Conservation (phyloP, 2,113 vertebrate genomes). For the Connochaetes taurinus region DNA sequence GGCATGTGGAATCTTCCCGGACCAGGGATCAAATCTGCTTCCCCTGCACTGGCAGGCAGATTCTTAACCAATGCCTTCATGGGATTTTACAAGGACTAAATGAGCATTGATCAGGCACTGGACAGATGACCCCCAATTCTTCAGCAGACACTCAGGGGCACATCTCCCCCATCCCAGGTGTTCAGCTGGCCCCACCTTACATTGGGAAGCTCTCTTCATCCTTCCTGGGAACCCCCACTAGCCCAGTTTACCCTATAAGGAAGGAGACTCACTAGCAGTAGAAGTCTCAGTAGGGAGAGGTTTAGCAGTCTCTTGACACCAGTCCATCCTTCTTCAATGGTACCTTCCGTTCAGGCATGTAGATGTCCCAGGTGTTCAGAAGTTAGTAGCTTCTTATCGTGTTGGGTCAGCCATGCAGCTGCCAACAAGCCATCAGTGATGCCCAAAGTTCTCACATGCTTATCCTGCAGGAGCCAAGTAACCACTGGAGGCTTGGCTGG, state of each 20-base stretch:
- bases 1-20: not conserved
- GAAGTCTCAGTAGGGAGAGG: not conserved
- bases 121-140: not conserved
- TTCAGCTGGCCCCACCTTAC: not conserved
- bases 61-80: not conserved
- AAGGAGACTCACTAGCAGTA: not conserved
- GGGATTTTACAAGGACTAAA: not conserved
- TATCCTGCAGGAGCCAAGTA: not conserved
- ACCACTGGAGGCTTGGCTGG: not conserved
- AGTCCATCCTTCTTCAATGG: not conserved
- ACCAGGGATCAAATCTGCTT: not conserved
- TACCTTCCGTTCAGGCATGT: not conserved
- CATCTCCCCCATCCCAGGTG: not conserved
- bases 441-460: not conserved
- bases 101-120: not conserved
- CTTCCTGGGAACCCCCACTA: not conserved
- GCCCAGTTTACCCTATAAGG: not conserved
- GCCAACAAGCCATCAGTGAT: not conserved
- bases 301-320: not conserved
- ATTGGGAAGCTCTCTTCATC: not conserved
- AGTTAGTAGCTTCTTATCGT: not conserved
- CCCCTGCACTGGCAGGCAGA: not conserved
- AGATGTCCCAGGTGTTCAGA: not conserved
- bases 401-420: not conserved
- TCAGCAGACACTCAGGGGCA: not conserved